phyloP scores from a whole-genome alignment of 1,140 invertebrate genomes.

The Harlomillsia oculata region DNA sequence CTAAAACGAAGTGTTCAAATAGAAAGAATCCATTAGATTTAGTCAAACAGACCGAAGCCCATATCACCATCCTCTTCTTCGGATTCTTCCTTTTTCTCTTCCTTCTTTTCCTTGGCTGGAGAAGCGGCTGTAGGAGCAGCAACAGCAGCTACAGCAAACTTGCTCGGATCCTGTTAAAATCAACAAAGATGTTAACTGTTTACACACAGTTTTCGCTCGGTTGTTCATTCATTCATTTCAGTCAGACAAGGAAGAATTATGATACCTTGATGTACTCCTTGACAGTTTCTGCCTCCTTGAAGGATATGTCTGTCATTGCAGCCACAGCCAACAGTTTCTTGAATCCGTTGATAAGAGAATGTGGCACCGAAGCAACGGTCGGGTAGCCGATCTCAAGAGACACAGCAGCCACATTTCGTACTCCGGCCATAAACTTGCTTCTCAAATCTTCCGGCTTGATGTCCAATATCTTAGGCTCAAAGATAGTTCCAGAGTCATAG shows the following conservation, averaged over 20 bases:
- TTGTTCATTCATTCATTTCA: neutral
- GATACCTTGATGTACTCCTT: slow-evolving; percentile 75
- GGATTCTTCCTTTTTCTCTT: slow-evolving; percentile 61
- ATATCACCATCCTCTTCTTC: slow-evolving; percentile 88
- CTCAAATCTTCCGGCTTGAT: slow-evolving; percentile 94
- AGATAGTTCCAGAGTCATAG: slow-evolving; percentile 96
- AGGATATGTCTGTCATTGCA: slow-evolving; percentile 87
- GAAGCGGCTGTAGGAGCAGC: slow-evolving; percentile 49
- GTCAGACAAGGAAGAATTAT: neutral
- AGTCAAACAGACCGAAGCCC: slow-evolving; percentile 93
- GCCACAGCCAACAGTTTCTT: slow-evolving; percentile 95
- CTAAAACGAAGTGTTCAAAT: no score
- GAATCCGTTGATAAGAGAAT: slow-evolving; percentile 95
- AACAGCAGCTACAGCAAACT: slow-evolving; percentile 65
- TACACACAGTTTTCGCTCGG: neutral
- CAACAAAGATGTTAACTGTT: slow-evolving; percentile 12
- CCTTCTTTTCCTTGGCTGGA: slow-evolving; percentile 56
- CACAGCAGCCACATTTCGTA: slow-evolving; percentile 86
- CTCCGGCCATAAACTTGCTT: slow-evolving; percentile 52
- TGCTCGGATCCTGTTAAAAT: slow-evolving; percentile 71
- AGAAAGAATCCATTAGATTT: slow-evolving; percentile 41
- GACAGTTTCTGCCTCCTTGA: slow-evolving; percentile 86
- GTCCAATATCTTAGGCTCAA: slow-evolving; percentile 91
- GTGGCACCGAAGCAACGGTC: slow-evolving; percentile 89
- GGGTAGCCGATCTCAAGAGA: slow-evolving; percentile 91